These are phyloP conservation scores for Achroia grisella DNA, from an alignment of 1,140 invertebrate genomes.

Conservation along the genomic window DNA sequence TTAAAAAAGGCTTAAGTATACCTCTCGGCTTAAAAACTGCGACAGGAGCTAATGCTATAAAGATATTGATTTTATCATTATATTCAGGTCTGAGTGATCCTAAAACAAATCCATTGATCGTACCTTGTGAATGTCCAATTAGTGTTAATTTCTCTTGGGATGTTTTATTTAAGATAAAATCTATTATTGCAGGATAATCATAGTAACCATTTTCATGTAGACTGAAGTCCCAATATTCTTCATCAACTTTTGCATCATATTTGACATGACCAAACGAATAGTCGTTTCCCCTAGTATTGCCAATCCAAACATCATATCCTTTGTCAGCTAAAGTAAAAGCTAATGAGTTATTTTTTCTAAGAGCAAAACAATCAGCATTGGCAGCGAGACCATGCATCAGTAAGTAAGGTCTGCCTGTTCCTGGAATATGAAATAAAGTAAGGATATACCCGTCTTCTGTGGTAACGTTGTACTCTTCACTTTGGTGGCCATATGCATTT, in stretches of 20 bases:
- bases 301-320: conserved; percentile 80
- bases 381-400: conserved; percentile 82
- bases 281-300: conserved; percentile 78
- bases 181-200: conserved; percentile 76
- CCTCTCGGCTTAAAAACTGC: not conserved
- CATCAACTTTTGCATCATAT: conserved; percentile 48
- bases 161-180: conserved; percentile 71
- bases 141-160: conserved; percentile 55
- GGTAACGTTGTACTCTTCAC: conserved; percentile 59
- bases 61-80: conserved; percentile 64
- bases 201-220: conserved; percentile 75
- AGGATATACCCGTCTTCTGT: conserved; percentile 80
- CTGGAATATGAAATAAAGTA: conserved; percentile 75
- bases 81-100: conserved; percentile 73
- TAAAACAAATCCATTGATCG: conserved; percentile 74
- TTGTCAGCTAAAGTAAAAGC: conserved; percentile 35
- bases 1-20: not conserved
- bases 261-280: conserved; percentile 75
- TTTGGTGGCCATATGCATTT: conserved; percentile 62
- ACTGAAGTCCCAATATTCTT: conserved; percentile 73
- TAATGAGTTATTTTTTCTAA: conserved; percentile 63
- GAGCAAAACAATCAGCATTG: conserved; percentile 76
- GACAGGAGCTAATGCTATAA: conserved; percentile 76
- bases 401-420: conserved; percentile 53
- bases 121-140: conserved; percentile 68